Percentiles rank a stretch among this genome's conserved stretches.
Conservation (phyloP, 2,888 invertebrate species). For the Nymphalis urticae region DNA sequence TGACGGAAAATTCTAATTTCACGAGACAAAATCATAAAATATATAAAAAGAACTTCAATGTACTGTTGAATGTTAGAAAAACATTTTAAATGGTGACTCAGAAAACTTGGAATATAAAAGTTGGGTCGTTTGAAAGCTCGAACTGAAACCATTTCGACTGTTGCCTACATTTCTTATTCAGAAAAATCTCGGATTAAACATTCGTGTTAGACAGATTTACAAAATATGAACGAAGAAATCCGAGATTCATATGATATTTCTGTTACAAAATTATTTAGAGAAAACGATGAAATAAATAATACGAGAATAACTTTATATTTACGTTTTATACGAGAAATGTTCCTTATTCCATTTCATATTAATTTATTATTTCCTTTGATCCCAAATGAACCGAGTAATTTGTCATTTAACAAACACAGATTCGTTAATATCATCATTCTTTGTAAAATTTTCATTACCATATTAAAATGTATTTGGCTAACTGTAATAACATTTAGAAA, state of each 20-base stretch:
- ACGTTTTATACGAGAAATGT: neutral
- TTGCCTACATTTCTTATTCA: constrained; percentile 28
- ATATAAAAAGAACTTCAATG: constrained; percentile 3
- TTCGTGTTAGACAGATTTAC: constrained; percentile 22
- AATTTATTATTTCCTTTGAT: too few relatives aligned
- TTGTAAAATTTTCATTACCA: too few relatives aligned
- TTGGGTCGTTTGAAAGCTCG: constrained; percentile 9
- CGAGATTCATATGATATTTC: neutral
- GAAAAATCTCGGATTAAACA: constrained; percentile 17
- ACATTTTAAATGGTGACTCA: constrained; percentile 19
- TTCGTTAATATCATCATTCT: too few relatives aligned
- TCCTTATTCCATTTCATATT: neutral
- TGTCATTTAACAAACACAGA: too few relatives aligned
- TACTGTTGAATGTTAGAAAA: constrained; percentile 9
- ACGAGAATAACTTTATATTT: neutral
- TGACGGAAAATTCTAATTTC: neutral
- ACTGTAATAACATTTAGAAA: too few relatives aligned
- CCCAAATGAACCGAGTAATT: too few relatives aligned
- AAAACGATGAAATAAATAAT: neutral
- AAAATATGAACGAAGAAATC: constrained; percentile 19
- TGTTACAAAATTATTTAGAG: neutral
- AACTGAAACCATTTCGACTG: constrained; percentile 24
- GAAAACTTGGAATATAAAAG: constrained; percentile 29
- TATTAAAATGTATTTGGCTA: too few relatives aligned
- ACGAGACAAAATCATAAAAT: neutral